Evolutionary conservation across 2,888 invertebrate genomes (phyloP), one percentile per base, ranked within the genome.

Genomic region (Cyrtodaria siliqua): DNA sequence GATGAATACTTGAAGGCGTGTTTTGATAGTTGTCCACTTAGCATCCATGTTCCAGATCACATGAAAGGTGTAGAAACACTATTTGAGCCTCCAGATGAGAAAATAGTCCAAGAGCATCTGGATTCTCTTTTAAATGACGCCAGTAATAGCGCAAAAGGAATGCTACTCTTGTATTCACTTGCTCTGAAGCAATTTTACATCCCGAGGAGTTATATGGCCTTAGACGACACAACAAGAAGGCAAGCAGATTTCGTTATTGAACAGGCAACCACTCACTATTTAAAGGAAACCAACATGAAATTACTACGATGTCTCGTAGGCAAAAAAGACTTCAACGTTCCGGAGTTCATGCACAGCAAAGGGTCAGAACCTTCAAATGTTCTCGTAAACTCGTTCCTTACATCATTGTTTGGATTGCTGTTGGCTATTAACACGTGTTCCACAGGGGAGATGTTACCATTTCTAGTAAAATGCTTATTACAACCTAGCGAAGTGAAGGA

Each of bases 261-360:
- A 20, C 1, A 29, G 26, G 38, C 24, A 9, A 16, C 26, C 8
- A 38, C 47, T 23, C 23, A 23, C 9, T 2, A 12, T 2, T 50
- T 52, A 16, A 40, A 53, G 1, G 2, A 14, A 2, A 20, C 27
- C 6, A 23, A 53, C n/a, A 16, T 24, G 24, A 33, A 1, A 8
- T 61, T 73, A 24, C 18, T 78, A n/a, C 16, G 61, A 44, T 66
- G 69, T 44, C 24, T 73, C 8, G 24, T 64, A 20, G 73, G 78
- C 9, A 68, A 27, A n/a, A 24, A 57, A 23, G 66, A 73, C 61
- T 72, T 78, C 53, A 14, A 27, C 2, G 29, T 56, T 20, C 33
- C n/a, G 27, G 2, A 38, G 6, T 60, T 78, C 18, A 29, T 44
- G 29, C 33, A 50, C n/a, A 27, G 27, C 26, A 64, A 72, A 29